Conservation (phyloP, 2,888 invertebrate genomes). For the Drosophila hawaiiensis region DNA sequence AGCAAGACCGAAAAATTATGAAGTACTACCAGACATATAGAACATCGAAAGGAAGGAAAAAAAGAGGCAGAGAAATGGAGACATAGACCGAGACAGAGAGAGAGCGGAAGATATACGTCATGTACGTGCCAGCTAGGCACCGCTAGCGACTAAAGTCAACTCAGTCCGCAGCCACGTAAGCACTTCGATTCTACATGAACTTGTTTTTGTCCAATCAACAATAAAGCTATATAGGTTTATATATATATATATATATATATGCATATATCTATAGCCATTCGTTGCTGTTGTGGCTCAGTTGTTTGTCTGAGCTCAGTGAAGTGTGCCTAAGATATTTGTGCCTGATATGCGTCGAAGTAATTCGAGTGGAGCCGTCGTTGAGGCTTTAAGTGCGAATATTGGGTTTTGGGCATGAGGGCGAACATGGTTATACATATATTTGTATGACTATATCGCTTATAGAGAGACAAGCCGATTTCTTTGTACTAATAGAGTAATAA, state of each 20-base stretch:
- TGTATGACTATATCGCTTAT: conserved; percentile 59
- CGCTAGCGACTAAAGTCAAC: conserved; percentile 26
- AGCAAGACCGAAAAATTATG: conserved; percentile 60
- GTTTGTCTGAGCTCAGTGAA: conserved; percentile 75
- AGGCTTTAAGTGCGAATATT: background rate
- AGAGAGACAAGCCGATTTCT: conserved; percentile 44
- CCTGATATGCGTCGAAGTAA: conserved; percentile 62
- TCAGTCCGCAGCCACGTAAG: conserved; percentile 53
- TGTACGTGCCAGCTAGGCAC: conserved; percentile 43
- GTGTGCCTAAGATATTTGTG: conserved; percentile 73
- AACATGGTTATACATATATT: conserved; percentile 11
- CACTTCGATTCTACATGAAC: conserved; percentile 50
- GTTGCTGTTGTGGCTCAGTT: conserved; percentile 40
- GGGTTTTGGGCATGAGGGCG: background rate
- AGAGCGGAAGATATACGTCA: conserved; percentile 24
- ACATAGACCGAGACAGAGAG: conserved; percentile 4
- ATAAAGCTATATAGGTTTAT: conserved; percentile 59
- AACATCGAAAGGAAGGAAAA: background rate
- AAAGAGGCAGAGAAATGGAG: conserved; percentile 2
- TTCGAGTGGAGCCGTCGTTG: conserved; percentile 39
- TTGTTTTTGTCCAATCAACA: conserved; percentile 79
- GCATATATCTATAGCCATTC: conserved; percentile 28
- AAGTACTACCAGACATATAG: conserved; percentile 45
- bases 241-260: conserved; percentile 40
- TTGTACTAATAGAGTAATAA: conserved; percentile 67